Percentiles rank a stretch among this genome's conserved stretches.
Evolutionary conservation across 2,113 vertebrate species (phyloP).

Genomic region (Coturnix japonica): DNA sequence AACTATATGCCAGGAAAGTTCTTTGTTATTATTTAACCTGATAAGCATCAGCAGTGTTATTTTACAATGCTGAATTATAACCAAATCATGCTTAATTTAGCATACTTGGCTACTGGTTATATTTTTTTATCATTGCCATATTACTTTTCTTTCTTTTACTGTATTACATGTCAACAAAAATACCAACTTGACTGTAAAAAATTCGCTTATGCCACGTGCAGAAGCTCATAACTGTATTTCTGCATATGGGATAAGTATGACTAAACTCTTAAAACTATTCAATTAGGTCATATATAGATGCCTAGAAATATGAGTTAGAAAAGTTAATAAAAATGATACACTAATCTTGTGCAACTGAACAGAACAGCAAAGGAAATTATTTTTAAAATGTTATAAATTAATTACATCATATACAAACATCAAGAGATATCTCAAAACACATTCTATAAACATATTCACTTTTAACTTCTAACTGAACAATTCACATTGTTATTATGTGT

Average conservation of each 20-base stretch:
- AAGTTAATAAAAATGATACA: slow-evolving; percentile 34
- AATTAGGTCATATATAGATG: neutral
- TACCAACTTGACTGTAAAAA: neutral
- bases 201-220: neutral
- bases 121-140: neutral
- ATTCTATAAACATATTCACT: slow-evolving; percentile 34
- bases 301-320: neutral
- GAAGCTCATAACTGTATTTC: neutral
- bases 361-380: neutral
- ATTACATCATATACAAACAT: neutral
- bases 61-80: neutral
- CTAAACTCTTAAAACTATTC: slow-evolving; percentile 55
- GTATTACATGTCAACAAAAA: neutral
- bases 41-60: neutral
- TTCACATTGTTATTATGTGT: neutral
- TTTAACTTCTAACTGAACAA: slow-evolving; percentile 33
- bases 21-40: neutral
- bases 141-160: neutral
- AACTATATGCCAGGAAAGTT: neutral
- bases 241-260: slow-evolving; percentile 26
- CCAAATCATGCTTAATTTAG: neutral
- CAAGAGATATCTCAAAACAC: neutral
- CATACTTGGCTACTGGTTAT: neutral
- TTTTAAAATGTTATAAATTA: neutral
- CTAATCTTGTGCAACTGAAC: neutral